These are phyloP conservation scores for Berghia stephanieae DNA, from an alignment of 1,140 invertebrate species.

Conservation along the genomic window DNA sequence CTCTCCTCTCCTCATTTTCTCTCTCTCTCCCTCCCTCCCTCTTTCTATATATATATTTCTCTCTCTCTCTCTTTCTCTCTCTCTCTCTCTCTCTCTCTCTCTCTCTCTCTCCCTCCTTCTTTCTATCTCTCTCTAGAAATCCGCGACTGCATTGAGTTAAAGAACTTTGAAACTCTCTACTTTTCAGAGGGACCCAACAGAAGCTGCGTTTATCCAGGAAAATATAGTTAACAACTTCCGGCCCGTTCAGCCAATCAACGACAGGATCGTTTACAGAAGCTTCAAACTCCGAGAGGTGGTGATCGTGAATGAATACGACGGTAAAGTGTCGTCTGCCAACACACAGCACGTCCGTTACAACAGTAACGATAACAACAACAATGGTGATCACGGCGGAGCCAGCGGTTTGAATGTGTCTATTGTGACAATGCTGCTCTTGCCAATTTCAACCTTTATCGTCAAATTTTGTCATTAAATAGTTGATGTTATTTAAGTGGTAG, in stretches of 20 bases:
- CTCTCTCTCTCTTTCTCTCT: constrained; percentile 22
- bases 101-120: neutral
- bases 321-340: too few species aligned
- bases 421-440: too few species aligned
- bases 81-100: constrained; percentile 17
- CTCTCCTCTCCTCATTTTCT: neutral
- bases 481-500: too few species aligned
- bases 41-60: constrained; percentile 12
- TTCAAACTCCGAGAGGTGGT: constrained; percentile 37
- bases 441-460: too few species aligned
- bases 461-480: too few species aligned
- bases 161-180: neutral
- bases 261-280: constrained; percentile 49
- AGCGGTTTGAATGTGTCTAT: too few species aligned
- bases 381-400: too few species aligned
- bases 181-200: too few species aligned
- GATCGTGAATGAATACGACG: neutral
- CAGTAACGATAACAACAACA: too few species aligned
- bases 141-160: neutral
- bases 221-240: constrained; percentile 56
- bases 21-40: neutral
- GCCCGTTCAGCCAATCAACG: constrained; percentile 56
- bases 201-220: too few species aligned
- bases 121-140: neutral
- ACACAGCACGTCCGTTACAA: too few species aligned